phyloP scores from a whole-genome alignment of 92 coral and sea anemone species.

The Pocillopora grandis region DNA sequence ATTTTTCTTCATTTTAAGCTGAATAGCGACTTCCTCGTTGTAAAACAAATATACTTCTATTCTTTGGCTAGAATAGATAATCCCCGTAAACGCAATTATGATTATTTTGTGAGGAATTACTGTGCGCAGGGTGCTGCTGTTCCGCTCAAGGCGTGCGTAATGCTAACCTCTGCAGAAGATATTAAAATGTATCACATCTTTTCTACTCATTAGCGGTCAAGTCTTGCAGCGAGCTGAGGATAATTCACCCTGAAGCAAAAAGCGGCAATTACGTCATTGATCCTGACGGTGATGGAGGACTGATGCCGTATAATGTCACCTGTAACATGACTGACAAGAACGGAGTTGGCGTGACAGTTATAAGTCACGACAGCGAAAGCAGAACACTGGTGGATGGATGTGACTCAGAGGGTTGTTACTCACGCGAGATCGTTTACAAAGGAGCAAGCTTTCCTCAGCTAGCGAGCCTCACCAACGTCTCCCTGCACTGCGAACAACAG shows the following conservation, averaged over 20 bases:
- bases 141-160: too few species aligned
- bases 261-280: conserved; percentile 12
- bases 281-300: conserved; percentile 19
- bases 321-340: conserved; percentile 28
- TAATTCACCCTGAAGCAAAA: not conserved
- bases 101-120: too few species aligned
- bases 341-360: conserved; percentile 33
- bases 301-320: conserved; percentile 1
- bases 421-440: not conserved
- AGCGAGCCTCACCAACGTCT: not conserved
- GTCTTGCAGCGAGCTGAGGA: conserved; percentile 1
- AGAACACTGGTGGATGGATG: conserved; percentile 24
- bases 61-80: too few species aligned
- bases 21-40: too few species aligned
- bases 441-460: not conserved
- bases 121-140: too few species aligned
- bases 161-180: too few species aligned
- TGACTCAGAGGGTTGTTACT: not conserved
- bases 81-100: too few species aligned
- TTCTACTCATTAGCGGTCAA: not conserved
- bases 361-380: conserved; percentile 36
- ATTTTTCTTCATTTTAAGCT: too few species aligned
- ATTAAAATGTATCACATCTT: not conserved
- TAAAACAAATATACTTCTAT: too few species aligned
- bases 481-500: not conserved